Conservation (phyloP, 2,113 vertebrate species). For the Eurystomus gularis region DNA sequence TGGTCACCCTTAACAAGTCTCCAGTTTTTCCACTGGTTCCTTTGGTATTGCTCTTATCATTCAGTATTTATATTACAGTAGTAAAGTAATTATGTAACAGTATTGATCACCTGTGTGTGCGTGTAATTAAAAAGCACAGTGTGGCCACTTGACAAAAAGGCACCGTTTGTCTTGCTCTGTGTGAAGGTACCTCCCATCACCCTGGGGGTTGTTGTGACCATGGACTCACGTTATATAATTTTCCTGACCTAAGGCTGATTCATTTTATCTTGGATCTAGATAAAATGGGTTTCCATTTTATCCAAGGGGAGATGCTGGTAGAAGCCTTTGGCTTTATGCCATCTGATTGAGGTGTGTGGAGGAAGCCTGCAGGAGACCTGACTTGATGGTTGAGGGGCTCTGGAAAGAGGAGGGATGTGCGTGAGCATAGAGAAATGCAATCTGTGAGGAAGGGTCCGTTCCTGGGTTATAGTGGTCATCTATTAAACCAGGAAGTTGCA, state of each 20-base stretch:
- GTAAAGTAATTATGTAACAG: not conserved
- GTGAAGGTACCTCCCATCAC: not conserved
- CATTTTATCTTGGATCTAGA: not conserved
- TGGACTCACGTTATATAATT: not conserved
- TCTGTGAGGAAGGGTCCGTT: not conserved
- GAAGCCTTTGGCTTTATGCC: not conserved
- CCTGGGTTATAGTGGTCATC: not conserved
- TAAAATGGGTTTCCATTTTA: not conserved
- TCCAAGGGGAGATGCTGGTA: not conserved
- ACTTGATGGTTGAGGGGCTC: not conserved
- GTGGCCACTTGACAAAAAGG: not conserved
- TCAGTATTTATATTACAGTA: not conserved
- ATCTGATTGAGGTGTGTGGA: not conserved
- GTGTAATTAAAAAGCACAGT: not conserved
- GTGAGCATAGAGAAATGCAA: not conserved
- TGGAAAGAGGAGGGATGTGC: not conserved
- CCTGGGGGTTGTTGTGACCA: rapidly evolving
- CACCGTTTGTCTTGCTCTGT: not conserved
- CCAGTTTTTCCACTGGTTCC: not conserved
- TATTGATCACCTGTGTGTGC: not conserved
- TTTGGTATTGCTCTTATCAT: not conserved
- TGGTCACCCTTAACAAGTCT: not conserved
- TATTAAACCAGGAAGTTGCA: not conserved
- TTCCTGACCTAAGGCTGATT: not conserved
- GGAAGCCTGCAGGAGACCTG: not conserved